These are phyloP conservation scores for Acrobasis suavella DNA, from an alignment of 2,888 invertebrate genomes.

Conservation along the genomic window DNA sequence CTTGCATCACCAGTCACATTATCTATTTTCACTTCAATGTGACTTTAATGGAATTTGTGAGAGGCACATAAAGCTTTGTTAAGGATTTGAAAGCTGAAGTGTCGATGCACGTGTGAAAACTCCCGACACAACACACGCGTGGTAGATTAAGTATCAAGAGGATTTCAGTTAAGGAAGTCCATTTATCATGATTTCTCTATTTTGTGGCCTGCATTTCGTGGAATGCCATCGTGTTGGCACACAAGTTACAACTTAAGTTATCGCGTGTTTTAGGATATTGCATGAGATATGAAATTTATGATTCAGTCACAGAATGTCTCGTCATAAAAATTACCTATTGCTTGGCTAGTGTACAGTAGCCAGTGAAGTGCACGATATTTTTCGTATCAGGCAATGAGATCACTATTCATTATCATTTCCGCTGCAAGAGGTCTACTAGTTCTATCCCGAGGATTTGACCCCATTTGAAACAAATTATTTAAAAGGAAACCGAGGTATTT, in stretches of 20 bases:
- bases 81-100: constrained; percentile 4
- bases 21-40: background rate
- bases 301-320: too few relatives aligned
- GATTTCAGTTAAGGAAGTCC: background rate
- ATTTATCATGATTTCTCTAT: background rate
- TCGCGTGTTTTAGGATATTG: too few relatives aligned
- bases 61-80: background rate
- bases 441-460: too few relatives aligned
- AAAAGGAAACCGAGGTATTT: too few relatives aligned
- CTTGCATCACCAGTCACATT: background rate
- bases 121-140: background rate
- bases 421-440: too few relatives aligned
- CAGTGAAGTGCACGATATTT: too few relatives aligned
- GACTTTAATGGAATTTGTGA: background rate
- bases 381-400: too few relatives aligned
- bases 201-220: background rate
- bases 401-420: too few relatives aligned
- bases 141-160: background rate
- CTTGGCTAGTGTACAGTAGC: too few relatives aligned
- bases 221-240: background rate
- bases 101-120: background rate
- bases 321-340: too few relatives aligned
- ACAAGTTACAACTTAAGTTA: background rate
- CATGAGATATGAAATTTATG: too few relatives aligned
- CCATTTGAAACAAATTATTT: too few relatives aligned